Conservation (phyloP, 2,797 vertebrate genomes). For the Molossus molossus region DNA sequence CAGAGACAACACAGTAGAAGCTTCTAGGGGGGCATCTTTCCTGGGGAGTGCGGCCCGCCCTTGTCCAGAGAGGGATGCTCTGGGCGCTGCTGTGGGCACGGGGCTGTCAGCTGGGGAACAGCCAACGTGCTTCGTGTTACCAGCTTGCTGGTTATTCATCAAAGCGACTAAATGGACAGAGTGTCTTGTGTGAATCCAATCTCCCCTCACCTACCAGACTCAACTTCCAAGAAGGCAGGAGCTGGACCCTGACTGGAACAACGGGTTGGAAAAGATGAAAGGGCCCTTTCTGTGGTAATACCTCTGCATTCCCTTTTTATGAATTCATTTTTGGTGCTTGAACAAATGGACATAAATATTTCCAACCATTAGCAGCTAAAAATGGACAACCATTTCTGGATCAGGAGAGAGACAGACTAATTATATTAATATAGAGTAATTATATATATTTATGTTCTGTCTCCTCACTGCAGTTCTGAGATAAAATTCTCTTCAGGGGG, state of each 20-base stretch:
- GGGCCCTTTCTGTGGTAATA: slow-evolving; percentile 39
- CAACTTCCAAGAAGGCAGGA: slow-evolving; percentile 24
- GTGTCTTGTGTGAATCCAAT: slow-evolving; percentile 57
- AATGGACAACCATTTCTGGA: slow-evolving; percentile 84
- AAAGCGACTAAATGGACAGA: slow-evolving; percentile 67
- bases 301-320: slow-evolving; percentile 33
- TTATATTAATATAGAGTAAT: slow-evolving; percentile 87
- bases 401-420: slow-evolving; percentile 83
- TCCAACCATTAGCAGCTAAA: slow-evolving; percentile 83
- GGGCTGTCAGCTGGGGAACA: slow-evolving; percentile 19
- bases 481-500: slow-evolving; percentile 76
- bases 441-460: slow-evolving; percentile 81
- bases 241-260: not conserved
- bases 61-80: not conserved
- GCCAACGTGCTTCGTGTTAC: slow-evolving; percentile 30
- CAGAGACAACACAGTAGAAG: not conserved
- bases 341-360: slow-evolving; percentile 86
- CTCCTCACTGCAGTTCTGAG: slow-evolving; percentile 73
- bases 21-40: not conserved
- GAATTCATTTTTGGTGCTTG: slow-evolving; percentile 81
- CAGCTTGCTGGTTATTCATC: slow-evolving; percentile 66
- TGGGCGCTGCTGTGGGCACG: not conserved
- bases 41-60: not conserved
- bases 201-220: slow-evolving; percentile 45
- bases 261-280: slow-evolving; percentile 62